Conservation (phyloP, 2,797 vertebrate species). For the Tiaroga cobitis region DNA sequence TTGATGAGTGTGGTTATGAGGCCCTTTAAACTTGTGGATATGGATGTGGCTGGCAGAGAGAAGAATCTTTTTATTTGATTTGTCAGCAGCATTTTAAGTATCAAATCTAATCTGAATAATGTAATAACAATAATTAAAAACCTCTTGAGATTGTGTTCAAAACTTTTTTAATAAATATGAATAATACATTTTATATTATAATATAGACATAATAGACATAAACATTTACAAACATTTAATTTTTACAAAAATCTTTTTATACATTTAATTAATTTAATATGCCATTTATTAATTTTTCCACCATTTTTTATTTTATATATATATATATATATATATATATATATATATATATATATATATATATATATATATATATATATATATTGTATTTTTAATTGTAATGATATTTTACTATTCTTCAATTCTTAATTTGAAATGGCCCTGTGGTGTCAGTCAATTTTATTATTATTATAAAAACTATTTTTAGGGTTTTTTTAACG, state of each 20-base stretch:
- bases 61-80: slow-evolving; percentile 17
- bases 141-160: not conserved
- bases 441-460: not conserved
- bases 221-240: too few relatives aligned
- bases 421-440: not conserved
- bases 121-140: not conserved
- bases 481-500: too few relatives aligned
- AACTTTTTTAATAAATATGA: not conserved
- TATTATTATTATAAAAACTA: not conserved
- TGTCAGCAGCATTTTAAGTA: slow-evolving; percentile 33
- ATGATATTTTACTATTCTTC: not conserved
- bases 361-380: too few relatives aligned
- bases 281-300: not conserved
- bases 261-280: not conserved
- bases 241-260: not conserved
- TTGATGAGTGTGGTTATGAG: slow-evolving; percentile 20
- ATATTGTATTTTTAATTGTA: too few relatives aligned
- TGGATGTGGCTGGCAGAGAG: slow-evolving; percentile 18
- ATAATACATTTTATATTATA: not conserved
- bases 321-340: not conserved
- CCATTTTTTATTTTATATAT: too few relatives aligned
- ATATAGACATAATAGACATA: not conserved
- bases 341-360: too few relatives aligned
- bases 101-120: not conserved
- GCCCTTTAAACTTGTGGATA: slow-evolving; percentile 2